phyloP scores from a whole-genome alignment of 2,797 vertebrate species.

The Tiaroga cobitis region DNA sequence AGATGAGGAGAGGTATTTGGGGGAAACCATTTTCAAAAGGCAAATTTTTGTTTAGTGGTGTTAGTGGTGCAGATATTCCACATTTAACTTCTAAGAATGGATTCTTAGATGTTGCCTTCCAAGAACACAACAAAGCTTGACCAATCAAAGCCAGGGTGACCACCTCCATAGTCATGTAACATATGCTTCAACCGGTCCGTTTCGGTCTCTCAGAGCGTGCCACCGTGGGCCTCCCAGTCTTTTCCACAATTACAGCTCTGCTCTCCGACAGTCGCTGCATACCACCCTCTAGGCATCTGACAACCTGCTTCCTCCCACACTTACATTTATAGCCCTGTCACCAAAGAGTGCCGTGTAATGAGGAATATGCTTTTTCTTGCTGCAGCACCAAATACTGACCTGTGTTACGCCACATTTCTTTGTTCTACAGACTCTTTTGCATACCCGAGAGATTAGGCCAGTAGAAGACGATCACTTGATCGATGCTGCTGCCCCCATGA shows the following conservation, averaged over 20 bases:
- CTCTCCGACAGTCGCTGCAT: conserved; percentile 52
- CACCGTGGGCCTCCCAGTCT: conserved; percentile 41
- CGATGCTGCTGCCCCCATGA: background rate
- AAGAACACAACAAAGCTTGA: conserved; percentile 5
- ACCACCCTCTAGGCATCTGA: conserved; percentile 59
- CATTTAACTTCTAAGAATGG: background rate
- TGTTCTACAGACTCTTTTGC: conserved; percentile 46
- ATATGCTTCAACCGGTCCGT: conserved; percentile 26
- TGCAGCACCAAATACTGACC: conserved; percentile 19
- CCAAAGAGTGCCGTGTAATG: conserved; percentile 52
- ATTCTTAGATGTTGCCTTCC: conserved; percentile 13
- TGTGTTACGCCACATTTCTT: conserved; percentile 8
- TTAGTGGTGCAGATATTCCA: background rate
- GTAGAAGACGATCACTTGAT: background rate
- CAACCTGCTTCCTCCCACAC: conserved; percentile 58
- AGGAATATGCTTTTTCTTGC: conserved; percentile 46
- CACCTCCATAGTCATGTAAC: conserved; percentile 31
- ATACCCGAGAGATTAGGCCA: background rate
- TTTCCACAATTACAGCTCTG: conserved; percentile 57
- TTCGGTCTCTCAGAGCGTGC: conserved; percentile 27
- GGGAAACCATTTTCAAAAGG: background rate
- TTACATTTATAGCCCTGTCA: conserved; percentile 55
- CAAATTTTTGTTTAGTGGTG: background rate
- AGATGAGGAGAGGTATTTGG: background rate
- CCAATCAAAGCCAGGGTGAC: conserved; percentile 19